Evolutionary conservation across 2,113 vertebrate genomes (phyloP).

Genomic region (Sylvilagus bachmani): DNA sequence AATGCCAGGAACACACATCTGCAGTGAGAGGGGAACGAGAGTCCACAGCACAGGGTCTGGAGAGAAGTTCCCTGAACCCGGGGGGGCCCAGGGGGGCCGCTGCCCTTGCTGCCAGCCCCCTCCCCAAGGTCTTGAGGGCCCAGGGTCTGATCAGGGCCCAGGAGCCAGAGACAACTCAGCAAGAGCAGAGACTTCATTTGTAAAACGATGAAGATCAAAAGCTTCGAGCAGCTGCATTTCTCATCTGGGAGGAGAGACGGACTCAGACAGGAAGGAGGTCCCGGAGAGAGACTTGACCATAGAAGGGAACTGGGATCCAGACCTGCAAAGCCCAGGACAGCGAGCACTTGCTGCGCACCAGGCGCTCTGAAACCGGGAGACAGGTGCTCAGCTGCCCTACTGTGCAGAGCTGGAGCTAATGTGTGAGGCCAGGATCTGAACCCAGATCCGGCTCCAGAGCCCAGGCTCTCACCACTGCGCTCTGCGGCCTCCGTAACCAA

Average conservation of each 20-base stretch:
- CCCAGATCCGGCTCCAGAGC: not conserved
- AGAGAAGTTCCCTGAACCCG: not conserved
- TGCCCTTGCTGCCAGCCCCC: not conserved
- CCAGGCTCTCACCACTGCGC: not conserved
- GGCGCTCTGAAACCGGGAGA: not conserved
- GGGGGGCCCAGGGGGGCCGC: not conserved
- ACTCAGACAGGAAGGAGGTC: conserved; percentile 64
- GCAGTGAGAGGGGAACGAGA: conserved; percentile 33
- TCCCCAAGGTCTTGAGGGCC: not conserved
- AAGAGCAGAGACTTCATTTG: conserved; percentile 29
- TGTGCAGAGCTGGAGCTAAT: not conserved
- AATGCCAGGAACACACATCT: conserved; percentile 73
- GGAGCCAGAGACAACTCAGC: not conserved
- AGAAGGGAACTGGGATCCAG: conserved; percentile 39
- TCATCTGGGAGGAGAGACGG: conserved; percentile 62
- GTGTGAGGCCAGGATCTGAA: not conserved
- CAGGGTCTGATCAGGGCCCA: conserved; percentile 17
- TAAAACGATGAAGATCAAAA: conserved; percentile 60
- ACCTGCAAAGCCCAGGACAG: not conserved
- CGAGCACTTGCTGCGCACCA: not conserved
- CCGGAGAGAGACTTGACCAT: conserved; percentile 18
- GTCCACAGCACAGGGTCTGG: not conserved
- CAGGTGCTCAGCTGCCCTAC: not conserved
- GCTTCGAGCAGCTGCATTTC: conserved; percentile 68
- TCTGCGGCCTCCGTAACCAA: not conserved